Conservation (phyloP, 2,888 invertebrate genomes). For the Tupiocoris notatus region DNA sequence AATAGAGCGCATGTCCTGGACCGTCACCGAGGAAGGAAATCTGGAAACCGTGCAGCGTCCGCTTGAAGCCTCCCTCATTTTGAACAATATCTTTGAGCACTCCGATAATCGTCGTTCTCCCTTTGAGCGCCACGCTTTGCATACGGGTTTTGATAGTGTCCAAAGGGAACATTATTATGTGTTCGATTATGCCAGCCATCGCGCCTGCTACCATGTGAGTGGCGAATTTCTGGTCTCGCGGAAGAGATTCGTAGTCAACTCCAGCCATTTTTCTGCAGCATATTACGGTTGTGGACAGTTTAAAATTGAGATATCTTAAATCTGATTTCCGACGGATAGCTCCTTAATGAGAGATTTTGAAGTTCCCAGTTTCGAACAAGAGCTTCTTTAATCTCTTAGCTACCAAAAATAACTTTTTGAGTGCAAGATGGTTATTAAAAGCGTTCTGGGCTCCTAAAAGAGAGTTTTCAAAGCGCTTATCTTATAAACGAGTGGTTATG, state of each 20-base stretch:
- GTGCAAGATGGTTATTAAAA: no score
- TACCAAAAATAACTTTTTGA: no score
- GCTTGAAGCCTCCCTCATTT: slow-evolving; percentile 43
- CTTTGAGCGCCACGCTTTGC: slow-evolving; percentile 42
- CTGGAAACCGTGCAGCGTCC: slow-evolving; percentile 43
- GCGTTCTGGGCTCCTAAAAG: no score
- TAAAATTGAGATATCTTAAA: no score
- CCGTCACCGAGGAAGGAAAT: slow-evolving; percentile 42
- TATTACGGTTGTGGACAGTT: no score
- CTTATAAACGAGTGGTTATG: no score
- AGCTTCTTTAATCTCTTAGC: no score
- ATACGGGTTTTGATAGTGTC: slow-evolving; percentile 46
- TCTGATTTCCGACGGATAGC: no score
- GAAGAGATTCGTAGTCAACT: neutral
- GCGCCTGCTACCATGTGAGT: slow-evolving; percentile 45
- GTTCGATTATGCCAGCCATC: slow-evolving; percentile 44
- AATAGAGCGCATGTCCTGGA: slow-evolving; percentile 46
- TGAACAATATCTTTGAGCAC: slow-evolving; percentile 27
- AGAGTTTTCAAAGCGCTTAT: no score
- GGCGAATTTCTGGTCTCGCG: slow-evolving; percentile 9
- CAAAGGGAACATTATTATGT: slow-evolving; percentile 45
- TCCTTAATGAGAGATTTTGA: no score
- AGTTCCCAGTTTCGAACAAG: no score
- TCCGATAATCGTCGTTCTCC: slow-evolving; percentile 22
- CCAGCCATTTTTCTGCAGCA: neutral